Evolutionary conservation across 1,140 invertebrate species (phyloP), one percentile per base, ranked within the genome.

Genomic region (Heliconius congener): DNA sequence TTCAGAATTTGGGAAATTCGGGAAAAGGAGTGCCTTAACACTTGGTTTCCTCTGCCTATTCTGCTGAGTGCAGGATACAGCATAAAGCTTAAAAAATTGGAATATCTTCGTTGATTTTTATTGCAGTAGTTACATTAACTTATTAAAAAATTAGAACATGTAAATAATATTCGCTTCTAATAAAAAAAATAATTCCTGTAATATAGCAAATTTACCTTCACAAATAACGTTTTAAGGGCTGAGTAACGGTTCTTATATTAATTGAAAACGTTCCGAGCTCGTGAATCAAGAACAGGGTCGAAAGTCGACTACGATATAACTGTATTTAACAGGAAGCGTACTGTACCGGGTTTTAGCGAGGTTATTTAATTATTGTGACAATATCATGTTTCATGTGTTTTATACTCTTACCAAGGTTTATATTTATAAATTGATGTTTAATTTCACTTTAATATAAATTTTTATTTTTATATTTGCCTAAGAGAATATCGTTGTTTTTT

Each of bases 201-300:
- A 30, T 27, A 30, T 66, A 66, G 30, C 23, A 57, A 57, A 6
- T 66, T 46, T 66, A 66, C 60, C 60, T 66, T 30, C 27, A 66
- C 27, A 66, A 66, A 66, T 66, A 66, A 66, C 9, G 4, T 66
- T 50, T 74, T 27, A 66, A 80, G 79, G 79, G 79, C 74, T 60
- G 46, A 76, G 52, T 76, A 80, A 71, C 74, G 74, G 79, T 80
- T 76, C 55, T 37, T 74, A 74, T 73, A 71, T 74, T 60, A 71
- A 60, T 79, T 79, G 42, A 75, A 72, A 39, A 77, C 60, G 77
- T 81, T 77, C 80, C 76, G 39, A 73, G 66, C 72, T 71, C 37
- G 60, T 81, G 80, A 81, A 71, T 77, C 76, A 77, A 74, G 76
- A 71, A 77, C 74, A 73, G 52, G 79, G 71, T 76, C 34, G 39